Conservation (phyloP, 2,113 vertebrate genomes). For the Pseudonaja textilis region DNA sequence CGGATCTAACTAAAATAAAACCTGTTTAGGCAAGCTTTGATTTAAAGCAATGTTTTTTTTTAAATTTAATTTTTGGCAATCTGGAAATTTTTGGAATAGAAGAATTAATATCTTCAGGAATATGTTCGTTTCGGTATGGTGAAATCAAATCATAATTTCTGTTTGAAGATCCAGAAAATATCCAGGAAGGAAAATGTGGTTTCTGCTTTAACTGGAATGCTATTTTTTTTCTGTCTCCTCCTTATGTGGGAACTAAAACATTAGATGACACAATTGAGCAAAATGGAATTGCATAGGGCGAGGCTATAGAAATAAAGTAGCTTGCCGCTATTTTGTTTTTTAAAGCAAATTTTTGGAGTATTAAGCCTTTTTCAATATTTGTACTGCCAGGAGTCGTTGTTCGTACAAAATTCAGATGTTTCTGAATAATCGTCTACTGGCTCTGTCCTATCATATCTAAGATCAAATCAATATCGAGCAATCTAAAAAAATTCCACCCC, state of each 20-base stretch:
- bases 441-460: neutral
- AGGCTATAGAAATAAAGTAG: neutral
- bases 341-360: neutral
- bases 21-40: neutral
- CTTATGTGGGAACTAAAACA: neutral
- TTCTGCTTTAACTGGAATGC: neutral
- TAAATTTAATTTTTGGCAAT: neutral
- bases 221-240: neutral
- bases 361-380: neutral
- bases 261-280: neutral
- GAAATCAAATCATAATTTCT: neutral
- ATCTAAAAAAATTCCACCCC: neutral
- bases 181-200: neutral
- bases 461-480: neutral
- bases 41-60: neutral
- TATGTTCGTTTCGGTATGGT: neutral
- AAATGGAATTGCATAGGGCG: constrained; percentile 1
- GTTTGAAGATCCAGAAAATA: neutral
- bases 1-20: neutral
- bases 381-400: neutral
- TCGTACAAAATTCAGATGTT: neutral
- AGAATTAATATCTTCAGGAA: neutral
- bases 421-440: neutral
- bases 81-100: neutral
- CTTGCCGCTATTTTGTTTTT: neutral